Evolutionary conservation across 2,113 vertebrate genomes (phyloP).

Genomic region (Dryoscopus gambensis): DNA sequence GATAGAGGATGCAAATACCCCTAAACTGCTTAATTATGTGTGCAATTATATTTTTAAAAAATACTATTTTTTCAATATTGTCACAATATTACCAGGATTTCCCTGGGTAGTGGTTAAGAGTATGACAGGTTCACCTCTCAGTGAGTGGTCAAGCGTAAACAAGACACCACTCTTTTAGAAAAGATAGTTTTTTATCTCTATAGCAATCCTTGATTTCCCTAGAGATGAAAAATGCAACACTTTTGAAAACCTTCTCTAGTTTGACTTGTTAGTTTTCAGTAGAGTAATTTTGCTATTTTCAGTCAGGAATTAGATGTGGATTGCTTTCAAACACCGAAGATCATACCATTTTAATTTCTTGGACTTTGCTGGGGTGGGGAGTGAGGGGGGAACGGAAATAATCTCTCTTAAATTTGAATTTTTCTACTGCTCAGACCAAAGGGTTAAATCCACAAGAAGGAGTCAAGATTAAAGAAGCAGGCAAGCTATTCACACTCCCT

Average conservation of each 20-base stretch:
- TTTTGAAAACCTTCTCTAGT: neutral
- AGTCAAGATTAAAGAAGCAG: neutral
- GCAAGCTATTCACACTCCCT: neutral
- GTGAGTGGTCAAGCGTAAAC: neutral
- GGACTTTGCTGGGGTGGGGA: neutral
- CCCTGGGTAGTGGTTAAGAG: neutral
- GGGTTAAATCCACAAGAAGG: neutral
- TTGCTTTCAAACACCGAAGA: neutral
- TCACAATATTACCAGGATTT: neutral
- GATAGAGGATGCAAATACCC: neutral
- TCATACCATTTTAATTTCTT: neutral
- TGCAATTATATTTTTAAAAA: neutral
- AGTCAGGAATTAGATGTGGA: neutral
- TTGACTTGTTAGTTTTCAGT: neutral
- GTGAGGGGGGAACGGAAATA: neutral
- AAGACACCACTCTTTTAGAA: neutral
- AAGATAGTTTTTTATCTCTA: neutral
- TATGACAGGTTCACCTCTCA: neutral
- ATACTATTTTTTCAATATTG: neutral
- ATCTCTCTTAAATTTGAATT: neutral
- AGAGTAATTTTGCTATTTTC: neutral
- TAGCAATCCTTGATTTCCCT: neutral
- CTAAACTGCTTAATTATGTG: neutral
- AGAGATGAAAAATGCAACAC: neutral
- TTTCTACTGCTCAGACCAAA: neutral